These are phyloP conservation scores for Tupiocoris notatus DNA, from an alignment of 2,888 invertebrate genomes.

Conservation along the genomic window DNA sequence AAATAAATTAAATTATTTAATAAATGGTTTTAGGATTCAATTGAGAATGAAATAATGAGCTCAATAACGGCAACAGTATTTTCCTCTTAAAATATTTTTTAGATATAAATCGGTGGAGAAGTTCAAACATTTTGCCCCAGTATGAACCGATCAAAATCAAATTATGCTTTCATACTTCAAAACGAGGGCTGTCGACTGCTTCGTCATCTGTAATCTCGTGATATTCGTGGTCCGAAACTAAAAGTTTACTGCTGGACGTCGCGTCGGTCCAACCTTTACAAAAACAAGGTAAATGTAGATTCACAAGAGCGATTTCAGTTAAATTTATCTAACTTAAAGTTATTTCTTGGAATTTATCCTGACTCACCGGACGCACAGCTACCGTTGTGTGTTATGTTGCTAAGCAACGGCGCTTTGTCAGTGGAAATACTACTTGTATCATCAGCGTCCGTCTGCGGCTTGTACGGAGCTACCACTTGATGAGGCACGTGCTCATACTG, in stretches of 20 bases:
- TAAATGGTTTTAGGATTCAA: too few species aligned
- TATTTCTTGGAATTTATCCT: background rate
- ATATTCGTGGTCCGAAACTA: slow-evolving; percentile 66
- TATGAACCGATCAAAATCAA: too few species aligned
- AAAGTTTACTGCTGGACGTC: slow-evolving; percentile 50
- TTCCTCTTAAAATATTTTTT: too few species aligned
- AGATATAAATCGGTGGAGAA: too few species aligned
- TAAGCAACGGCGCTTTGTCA: slow-evolving; percentile 55
- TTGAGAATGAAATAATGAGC: too few species aligned
- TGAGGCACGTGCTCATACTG: slow-evolving; percentile 77
- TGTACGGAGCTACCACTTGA: slow-evolving; percentile 85
- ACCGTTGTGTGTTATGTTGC: slow-evolving; percentile 44
- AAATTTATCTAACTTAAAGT: background rate
- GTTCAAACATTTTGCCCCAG: too few species aligned
- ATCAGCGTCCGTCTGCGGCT: slow-evolving; percentile 73
- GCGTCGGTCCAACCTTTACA: slow-evolving; percentile 44
- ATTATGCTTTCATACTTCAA: slow-evolving; percentile 53
- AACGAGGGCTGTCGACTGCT: slow-evolving; percentile 53
- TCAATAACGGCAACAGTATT: too few species aligned
- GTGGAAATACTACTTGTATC: slow-evolving; percentile 51
- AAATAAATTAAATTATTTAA: background rate
- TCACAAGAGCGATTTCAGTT: too few species aligned
- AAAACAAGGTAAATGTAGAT: too few species aligned
- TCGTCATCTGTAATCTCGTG: slow-evolving; percentile 83
- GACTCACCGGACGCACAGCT: slow-evolving; percentile 34